Base-by-base conservation (phyloP, 2,113 vertebrate genomes). In the Bufo gargarizans region DNA sequence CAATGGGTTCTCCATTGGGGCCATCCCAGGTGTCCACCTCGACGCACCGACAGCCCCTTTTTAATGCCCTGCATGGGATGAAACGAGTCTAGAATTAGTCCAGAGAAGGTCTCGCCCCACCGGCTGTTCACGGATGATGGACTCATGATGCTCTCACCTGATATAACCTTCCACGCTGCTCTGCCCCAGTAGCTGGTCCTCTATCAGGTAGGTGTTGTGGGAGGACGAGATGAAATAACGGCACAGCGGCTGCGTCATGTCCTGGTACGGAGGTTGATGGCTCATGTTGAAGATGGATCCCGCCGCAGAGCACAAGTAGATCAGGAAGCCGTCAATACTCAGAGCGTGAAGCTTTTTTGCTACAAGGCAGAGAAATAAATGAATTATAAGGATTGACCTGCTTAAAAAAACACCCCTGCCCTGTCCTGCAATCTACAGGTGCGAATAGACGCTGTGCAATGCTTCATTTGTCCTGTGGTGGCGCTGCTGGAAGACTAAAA, bases 21-120 rank as follows among this genome's bases (percentile, higher is more conserved):
- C 98, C 98, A 0, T 99, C 97, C 98, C 98, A 99, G 90, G 97
- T 96, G 91, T 99, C 98, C 90, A 99, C 95, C 91, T 99, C 98
- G 43, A 99, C 95, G 55, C 98, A 99, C 45, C 97, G 96, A 89
- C 98, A 99, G 14, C 98, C 97, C 83, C 96, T 93, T 92, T 97
- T 98, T 92, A 99, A 92, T 71, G 97, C 96, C 91, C 96, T 96
- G 86, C 0, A 84, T 89, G 79, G 83, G 47, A 45, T 77, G 14
- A 77, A 90, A 72, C 86, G 20, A 56, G 61, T 45, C 17, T 4
- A 76, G 45, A 50, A 76, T 50, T 9, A 76, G 72, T 43, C 9
- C 14, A 33, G 4, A 69, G 67, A 43, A 3, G 12, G 13, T 71
- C 13, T 22, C 67, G 11, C 67, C 33, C n/a, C 67, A 22, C 22